A percentile compares a stretch with the other conserved stretches of the same genome.
phyloP scores from a whole-genome alignment of 1,140 invertebrate species.

The Ooceraea biroi region DNA sequence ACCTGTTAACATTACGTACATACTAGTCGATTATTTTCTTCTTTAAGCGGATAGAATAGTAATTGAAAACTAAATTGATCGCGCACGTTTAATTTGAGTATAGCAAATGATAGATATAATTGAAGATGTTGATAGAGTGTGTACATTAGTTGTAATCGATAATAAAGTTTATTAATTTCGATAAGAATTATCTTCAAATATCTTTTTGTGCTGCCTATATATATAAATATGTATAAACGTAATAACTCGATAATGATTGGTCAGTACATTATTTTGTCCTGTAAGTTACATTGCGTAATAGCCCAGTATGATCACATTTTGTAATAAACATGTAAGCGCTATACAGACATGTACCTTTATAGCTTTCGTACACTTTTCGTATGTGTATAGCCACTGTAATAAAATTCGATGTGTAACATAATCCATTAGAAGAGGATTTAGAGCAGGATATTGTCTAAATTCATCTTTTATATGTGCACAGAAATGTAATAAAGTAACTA shows the following conservation, averaged over 20 bases:
- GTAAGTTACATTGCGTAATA: slow-evolving; percentile 26
- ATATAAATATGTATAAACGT: neutral
- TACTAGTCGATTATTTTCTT: slow-evolving; percentile 41
- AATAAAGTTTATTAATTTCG: slow-evolving; percentile 34
- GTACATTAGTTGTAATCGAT: slow-evolving; percentile 3
- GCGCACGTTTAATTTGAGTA: slow-evolving; percentile 15
- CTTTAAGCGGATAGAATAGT: neutral
- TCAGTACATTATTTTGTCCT: slow-evolving; percentile 19
- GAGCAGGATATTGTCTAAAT: slow-evolving; percentile 40
- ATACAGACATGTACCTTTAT: slow-evolving; percentile 44
- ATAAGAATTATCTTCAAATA: slow-evolving; percentile 29
- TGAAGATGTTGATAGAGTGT: neutral
- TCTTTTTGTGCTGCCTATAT: slow-evolving; percentile 18
- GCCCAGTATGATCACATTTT: slow-evolving; percentile 35
- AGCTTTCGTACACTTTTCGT: slow-evolving; percentile 51
- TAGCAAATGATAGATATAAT: slow-evolving; percentile 7
- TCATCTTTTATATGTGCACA: slow-evolving; percentile 66
- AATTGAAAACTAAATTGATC: neutral
- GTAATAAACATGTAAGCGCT: slow-evolving; percentile 34
- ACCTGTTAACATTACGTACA: neutral
- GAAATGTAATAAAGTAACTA: slow-evolving; percentile 70
- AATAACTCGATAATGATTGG: slow-evolving; percentile 4
- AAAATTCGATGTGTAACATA: slow-evolving; percentile 44
- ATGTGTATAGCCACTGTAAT: slow-evolving; percentile 53
- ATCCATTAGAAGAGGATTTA: slow-evolving; percentile 32